Evolutionary conservation across 2,888 invertebrate genomes (phyloP).

Genomic region (Drosophila infuscata): DNA sequence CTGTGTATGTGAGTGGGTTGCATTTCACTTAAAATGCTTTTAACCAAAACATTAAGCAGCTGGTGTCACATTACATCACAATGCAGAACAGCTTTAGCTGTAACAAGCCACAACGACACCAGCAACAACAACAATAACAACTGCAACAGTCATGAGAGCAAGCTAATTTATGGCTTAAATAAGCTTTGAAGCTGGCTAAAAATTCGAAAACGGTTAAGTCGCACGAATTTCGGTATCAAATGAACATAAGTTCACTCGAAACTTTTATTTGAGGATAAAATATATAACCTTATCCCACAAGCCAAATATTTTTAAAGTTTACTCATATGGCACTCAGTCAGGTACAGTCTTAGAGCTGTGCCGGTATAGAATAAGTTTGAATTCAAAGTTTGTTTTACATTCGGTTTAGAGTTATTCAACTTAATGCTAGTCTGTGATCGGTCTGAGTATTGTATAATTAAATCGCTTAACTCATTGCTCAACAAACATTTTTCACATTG

Average conservation of each 20-base stretch:
- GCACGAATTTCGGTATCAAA: not conserved
- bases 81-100: constrained; percentile 46
- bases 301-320: not conserved
- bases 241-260: constrained; percentile 1
- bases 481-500: not conserved
- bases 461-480: not conserved
- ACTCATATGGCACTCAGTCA: no score
- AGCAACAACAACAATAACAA: constrained; percentile 19
- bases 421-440: not conserved
- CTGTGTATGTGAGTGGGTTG: constrained; percentile 39
- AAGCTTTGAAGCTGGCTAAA: constrained; percentile 21
- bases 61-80: constrained; percentile 79
- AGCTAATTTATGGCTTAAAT: constrained; percentile 61
- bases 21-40: constrained; percentile 80
- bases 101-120: constrained; percentile 31
- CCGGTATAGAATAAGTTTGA: not conserved
- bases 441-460: not conserved
- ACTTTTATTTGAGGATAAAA: not conserved
- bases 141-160: not conserved
- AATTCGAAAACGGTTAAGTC: not conserved
- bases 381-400: not conserved
- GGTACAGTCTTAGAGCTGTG: no score
- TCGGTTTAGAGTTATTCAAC: not conserved
- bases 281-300: not conserved
- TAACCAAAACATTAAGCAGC: constrained; percentile 81